Percentiles rank a stretch among this genome's conserved stretches.
phyloP scores from a whole-genome alignment of 2,888 invertebrate species.

The Elysia crispata region DNA sequence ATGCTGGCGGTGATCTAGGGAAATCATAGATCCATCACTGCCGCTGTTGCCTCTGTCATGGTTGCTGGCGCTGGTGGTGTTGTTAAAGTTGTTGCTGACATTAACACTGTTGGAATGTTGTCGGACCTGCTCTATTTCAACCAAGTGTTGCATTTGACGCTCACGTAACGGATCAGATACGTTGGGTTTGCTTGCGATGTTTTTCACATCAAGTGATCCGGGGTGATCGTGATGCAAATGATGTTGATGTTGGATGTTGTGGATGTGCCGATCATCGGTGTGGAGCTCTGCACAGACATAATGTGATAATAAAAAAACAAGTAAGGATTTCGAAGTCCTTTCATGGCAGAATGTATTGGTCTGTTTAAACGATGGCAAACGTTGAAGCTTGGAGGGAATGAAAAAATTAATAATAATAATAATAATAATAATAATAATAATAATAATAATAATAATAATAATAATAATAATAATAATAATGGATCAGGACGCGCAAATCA shows the following conservation, averaged over 20 bases:
- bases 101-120: slow-evolving; percentile 15
- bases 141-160: slow-evolving; percentile 48
- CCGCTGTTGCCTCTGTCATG: background rate
- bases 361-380: too few relatives aligned
- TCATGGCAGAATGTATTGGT: too few relatives aligned
- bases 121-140: slow-evolving; percentile 45
- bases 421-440: too few relatives aligned
- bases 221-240: background rate
- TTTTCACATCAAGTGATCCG: too few relatives aligned
- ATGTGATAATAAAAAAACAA: background rate
- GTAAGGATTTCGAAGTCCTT: too few relatives aligned
- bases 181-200: background rate
- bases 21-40: too few relatives aligned
- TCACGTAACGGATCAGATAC: slow-evolving; percentile 45
- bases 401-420: too few relatives aligned
- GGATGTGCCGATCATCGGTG: slow-evolving; percentile 49
- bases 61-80: slow-evolving; percentile 1
- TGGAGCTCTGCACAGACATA: slow-evolving; percentile 42
- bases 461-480: too few relatives aligned
- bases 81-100: background rate
- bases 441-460: too few relatives aligned
- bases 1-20: too few relatives aligned
- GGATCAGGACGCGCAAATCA: too few relatives aligned
- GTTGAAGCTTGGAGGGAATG: too few relatives aligned
- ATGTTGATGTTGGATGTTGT: slow-evolving; percentile 33